Evolutionary conservation across 2,888 invertebrate species (phyloP).

Genomic region (Pachydiplax longipennis): DNA sequence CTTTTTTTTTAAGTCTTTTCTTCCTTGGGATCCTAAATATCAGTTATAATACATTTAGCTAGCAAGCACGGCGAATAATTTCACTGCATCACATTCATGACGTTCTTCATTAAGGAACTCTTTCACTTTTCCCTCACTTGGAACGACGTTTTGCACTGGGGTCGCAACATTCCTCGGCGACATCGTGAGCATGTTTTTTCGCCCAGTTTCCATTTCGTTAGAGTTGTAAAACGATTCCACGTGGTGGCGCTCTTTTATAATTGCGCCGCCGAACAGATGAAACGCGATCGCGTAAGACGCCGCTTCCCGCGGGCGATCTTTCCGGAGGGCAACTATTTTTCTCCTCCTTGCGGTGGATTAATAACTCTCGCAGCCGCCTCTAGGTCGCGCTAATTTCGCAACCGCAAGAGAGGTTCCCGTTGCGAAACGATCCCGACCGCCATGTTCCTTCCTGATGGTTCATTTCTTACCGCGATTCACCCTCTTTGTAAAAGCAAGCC

Average conservation of each 20-base stretch:
- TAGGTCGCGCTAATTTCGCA: not conserved
- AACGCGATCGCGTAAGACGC: not conserved
- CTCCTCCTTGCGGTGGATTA: not conserved
- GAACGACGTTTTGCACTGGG: not conserved
- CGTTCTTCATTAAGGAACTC: no score
- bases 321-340: not conserved
- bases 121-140: no score
- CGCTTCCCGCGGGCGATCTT: not conserved
- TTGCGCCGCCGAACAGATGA: not conserved
- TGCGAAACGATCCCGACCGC: not conserved
- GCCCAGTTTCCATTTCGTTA: not conserved
- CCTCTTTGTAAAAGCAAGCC: not conserved
- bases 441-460: not conserved
- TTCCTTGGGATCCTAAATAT: no score
- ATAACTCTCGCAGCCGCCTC: not conserved
- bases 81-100: not conserved
- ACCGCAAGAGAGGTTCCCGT: not conserved
- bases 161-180: not conserved
- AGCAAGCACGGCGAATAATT: not conserved
- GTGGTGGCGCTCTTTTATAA: not conserved
- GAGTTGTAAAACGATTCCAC: not conserved
- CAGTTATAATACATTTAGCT: no score
- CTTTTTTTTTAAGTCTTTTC: no score
- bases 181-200: not conserved
- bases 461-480: not conserved